Evolutionary conservation across 2,888 invertebrate genomes (phyloP), one percentile per base, ranked within the genome.

Genomic region (Teinopalpus imperialis): DNA sequence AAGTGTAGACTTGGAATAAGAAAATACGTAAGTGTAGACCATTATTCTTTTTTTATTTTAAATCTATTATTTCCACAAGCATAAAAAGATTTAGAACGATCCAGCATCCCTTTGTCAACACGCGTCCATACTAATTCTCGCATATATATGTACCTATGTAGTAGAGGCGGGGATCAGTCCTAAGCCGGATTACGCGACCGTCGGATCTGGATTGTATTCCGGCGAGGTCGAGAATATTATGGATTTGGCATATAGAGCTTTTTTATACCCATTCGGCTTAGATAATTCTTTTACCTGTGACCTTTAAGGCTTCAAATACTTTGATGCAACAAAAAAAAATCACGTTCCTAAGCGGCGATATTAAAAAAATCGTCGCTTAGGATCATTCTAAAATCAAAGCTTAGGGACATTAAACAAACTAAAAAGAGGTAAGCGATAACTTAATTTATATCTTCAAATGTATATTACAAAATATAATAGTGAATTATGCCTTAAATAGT

Each of bases 161-260:
- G 42, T 57, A 63, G 58, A 56, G 49, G 51, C 55, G 44, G 55
- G 77, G 80, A 83, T 82, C 72, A 81, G 72, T 63, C 71, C 69
- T 82, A 80, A 86, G 82, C 81, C 81, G 82, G 83, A 86, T 86
- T 83, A 86, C 67, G 69, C 69, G 76, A 72, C 81, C 80, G 74
- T 57, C 73, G 73, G 75, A 83, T 85, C 72, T 71, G 75, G 73
- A 70, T 75, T 59, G 54, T 59, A 57, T 53, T 51, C 59, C 49
- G 41, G 59, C 55, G 69, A 74, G 77, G 74, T 78, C 71, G 75
- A 57, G 63, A 66, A 75, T 81, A 76, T 77, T 78, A 74, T 64
- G 67, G 74, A 74, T 75, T 69, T 74, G 51, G 40, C 48, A 52
- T 49, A 53, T 50, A 48, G 40, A 43, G 45, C 21, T 47, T 47